phyloP scores from a whole-genome alignment of 1,140 invertebrate species.

The Caenorhabditis latens region DNA sequence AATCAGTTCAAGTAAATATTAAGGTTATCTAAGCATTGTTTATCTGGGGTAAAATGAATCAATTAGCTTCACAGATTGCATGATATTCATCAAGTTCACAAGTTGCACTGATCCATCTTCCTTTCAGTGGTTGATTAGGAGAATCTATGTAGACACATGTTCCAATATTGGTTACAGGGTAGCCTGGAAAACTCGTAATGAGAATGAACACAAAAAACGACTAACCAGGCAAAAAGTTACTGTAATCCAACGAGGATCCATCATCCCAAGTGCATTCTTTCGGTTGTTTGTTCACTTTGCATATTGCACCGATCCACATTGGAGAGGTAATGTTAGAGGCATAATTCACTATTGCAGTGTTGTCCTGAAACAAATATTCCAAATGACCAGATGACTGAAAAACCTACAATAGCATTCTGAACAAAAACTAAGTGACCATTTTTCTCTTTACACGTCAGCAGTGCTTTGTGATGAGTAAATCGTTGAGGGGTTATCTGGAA shows the following conservation, averaged over 20 bases:
- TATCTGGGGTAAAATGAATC: neutral
- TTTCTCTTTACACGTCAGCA: neutral
- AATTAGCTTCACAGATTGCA: constrained; percentile 11
- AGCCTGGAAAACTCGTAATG: neutral
- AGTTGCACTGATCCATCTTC: constrained; percentile 34
- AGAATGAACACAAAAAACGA: neutral
- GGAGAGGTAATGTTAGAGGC: neutral
- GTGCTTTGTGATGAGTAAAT: constrained; percentile 9
- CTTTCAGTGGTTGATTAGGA: neutral
- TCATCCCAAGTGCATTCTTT: constrained; percentile 3
- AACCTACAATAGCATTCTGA: constrained; percentile 15
- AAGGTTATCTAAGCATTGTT: neutral
- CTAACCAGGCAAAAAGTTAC: constrained; percentile 4
- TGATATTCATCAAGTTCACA: constrained; percentile 29
- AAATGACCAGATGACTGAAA: too few species aligned
- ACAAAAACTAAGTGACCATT: constrained; percentile 2
- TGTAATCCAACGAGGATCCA: neutral
- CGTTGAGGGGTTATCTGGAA: neutral
- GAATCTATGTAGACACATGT: constrained; percentile 10
- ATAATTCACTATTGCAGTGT: neutral
- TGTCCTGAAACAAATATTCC: neutral
- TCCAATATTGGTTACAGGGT: constrained; percentile 19
- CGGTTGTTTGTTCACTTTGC: neutral
- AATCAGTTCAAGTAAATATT: neutral
- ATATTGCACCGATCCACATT: constrained; percentile 13